These are phyloP conservation scores for Eulemur macaco DNA, from an alignment of 2,113 vertebrate genomes.

Conservation along the genomic window DNA sequence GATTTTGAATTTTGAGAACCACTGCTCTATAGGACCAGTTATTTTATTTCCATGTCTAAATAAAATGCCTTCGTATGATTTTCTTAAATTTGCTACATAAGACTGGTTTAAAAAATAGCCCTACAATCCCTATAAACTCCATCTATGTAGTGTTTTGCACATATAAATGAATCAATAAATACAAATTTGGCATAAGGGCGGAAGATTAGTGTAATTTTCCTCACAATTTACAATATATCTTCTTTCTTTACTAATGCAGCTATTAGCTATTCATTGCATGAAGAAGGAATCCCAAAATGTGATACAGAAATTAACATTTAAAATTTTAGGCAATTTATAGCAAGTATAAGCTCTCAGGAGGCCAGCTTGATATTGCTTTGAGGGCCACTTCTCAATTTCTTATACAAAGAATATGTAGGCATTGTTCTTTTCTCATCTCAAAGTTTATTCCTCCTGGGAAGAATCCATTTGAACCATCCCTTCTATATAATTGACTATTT, in stretches of 20 bases:
- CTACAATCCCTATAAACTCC: not conserved
- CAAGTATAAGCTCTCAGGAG: slow-evolving; percentile 55
- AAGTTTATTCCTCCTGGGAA: slow-evolving; percentile 38
- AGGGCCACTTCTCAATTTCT: slow-evolving; percentile 74
- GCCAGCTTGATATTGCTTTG: slow-evolving; percentile 69
- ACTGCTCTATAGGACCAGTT: not conserved
- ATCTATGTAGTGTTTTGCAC: slow-evolving; percentile 13
- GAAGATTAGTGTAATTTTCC: slow-evolving; percentile 28
- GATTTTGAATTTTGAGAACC: slow-evolving; percentile 32
- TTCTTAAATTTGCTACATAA: slow-evolving; percentile 2
- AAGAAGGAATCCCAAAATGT: slow-evolving; percentile 60
- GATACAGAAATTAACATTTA: slow-evolving; percentile 58
- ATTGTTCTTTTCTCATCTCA: slow-evolving; percentile 64
- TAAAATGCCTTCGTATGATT: not conserved
- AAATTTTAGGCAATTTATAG: slow-evolving; percentile 57
- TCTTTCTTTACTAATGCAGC: slow-evolving; percentile 21
- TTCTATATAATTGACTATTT: slow-evolving; percentile 73
- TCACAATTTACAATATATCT: slow-evolving; percentile 1
- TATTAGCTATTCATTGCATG: slow-evolving; percentile 48
- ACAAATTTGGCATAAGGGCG: not conserved
- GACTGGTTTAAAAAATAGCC: not conserved
- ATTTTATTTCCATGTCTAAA: slow-evolving; percentile 5
- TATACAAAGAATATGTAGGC: slow-evolving; percentile 72
- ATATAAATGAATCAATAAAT: slow-evolving; percentile 46
- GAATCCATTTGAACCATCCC: slow-evolving; percentile 45